phyloP scores from a whole-genome alignment of 2,113 vertebrate species.

The Scopus umbretta region DNA sequence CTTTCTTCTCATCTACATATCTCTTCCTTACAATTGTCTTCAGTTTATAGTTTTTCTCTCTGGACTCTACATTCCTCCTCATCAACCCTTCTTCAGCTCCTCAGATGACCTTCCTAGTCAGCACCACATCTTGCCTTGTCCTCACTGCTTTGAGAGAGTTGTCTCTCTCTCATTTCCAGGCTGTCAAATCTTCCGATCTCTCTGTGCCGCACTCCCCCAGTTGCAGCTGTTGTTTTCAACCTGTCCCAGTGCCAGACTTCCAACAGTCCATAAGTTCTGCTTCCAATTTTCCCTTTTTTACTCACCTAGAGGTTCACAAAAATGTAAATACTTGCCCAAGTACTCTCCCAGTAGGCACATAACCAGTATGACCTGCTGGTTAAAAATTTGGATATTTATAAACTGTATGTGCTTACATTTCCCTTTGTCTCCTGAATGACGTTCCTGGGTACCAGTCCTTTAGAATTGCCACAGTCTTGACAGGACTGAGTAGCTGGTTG shows the following conservation, averaged over 20 bases:
- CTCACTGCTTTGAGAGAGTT: background rate
- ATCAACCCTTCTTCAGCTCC: background rate
- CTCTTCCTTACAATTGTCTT: background rate
- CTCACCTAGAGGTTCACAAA: background rate
- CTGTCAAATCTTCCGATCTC: background rate
- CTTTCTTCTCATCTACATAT: background rate
- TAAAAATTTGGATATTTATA: background rate
- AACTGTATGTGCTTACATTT: background rate
- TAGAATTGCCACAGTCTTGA: background rate
- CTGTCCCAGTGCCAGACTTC: background rate
- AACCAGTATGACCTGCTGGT: background rate
- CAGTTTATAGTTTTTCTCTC: background rate
- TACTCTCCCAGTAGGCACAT: background rate
- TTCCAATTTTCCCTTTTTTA: background rate
- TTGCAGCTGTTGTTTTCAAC: background rate
- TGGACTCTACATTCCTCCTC: background rate
- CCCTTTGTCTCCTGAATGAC: background rate
- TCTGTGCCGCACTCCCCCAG: background rate
- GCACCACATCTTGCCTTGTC: background rate
- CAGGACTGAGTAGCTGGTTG: background rate
- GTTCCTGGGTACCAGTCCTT: background rate
- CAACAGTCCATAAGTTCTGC: background rate
- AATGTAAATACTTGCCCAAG: background rate
- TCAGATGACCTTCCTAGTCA: background rate
- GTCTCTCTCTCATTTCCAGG: background rate